Conservation (phyloP, 2,113 vertebrate species). For the Sisor rabdophorus region DNA sequence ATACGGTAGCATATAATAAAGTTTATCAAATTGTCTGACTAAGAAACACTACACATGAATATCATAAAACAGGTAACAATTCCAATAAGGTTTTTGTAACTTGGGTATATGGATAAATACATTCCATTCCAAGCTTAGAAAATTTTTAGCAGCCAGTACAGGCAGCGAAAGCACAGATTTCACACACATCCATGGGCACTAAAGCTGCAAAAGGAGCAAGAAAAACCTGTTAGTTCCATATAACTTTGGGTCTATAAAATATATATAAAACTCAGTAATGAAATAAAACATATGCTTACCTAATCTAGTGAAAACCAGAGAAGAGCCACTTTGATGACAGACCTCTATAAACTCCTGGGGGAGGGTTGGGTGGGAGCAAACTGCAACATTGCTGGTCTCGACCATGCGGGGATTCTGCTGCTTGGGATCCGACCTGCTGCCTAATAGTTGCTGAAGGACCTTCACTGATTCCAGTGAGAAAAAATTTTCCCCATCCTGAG, state of each 20-base stretch:
- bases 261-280: neutral
- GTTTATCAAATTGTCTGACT: constrained; percentile 12
- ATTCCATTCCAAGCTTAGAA: neutral
- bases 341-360: constrained; percentile 70
- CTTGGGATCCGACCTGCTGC: neutral
- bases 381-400: neutral
- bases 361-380: constrained; percentile 65
- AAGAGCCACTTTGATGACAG: constrained; percentile 63
- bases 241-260: neutral
- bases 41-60: constrained; percentile 32
- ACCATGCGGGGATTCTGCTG: constrained; percentile 38
- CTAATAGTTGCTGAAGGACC: constrained; percentile 68
- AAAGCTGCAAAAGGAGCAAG: constrained; percentile 35
- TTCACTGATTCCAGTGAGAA: constrained; percentile 76
- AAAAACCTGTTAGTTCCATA: neutral
- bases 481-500: constrained; percentile 73
- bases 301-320: constrained; percentile 62
- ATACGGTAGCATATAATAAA: constrained; percentile 57
- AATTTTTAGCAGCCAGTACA: constrained; percentile 77
- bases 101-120: neutral
- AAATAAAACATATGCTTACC: constrained; percentile 57
- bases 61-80: constrained; percentile 63
- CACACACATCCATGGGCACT: constrained; percentile 68
- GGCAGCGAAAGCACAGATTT: constrained; percentile 80
- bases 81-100: constrained; percentile 37